These are phyloP conservation scores for Aphelenchoides besseyi DNA, from an alignment of 1,140 invertebrate species.

Conservation along the genomic window DNA sequence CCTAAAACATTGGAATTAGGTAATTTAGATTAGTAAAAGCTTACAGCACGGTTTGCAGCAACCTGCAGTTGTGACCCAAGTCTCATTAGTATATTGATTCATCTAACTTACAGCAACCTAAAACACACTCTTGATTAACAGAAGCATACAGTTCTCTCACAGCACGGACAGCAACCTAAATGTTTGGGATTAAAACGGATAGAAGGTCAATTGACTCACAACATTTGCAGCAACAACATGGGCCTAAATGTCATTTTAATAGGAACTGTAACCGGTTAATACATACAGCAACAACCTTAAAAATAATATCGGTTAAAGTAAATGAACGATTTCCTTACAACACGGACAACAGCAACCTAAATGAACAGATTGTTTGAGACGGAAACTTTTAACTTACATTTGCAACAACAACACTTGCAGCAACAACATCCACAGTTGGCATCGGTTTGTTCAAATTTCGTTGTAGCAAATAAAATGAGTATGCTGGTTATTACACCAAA, in stretches of 20 bases:
- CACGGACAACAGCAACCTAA: slow-evolving; percentile 18
- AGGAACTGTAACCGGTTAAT: not conserved
- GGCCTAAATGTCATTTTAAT: no score
- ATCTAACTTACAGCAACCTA: not conserved
- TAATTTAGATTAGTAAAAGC: not conserved
- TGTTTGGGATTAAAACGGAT: no score
- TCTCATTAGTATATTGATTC: not conserved
- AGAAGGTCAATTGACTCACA: slow-evolving; percentile 24
- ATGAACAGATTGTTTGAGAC: no score
- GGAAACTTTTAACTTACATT: no score
- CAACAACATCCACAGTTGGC: slow-evolving; percentile 10
- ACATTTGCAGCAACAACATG: slow-evolving; percentile 23
- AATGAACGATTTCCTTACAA: not conserved
- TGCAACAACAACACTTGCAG: slow-evolving; percentile 16
- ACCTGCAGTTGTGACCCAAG: not conserved
- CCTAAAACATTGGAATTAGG: not conserved
- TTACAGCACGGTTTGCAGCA: slow-evolving; percentile 22
- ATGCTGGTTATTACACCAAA: not conserved
- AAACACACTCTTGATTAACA: not conserved
- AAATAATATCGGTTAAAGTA: not conserved
- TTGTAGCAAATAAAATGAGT: slow-evolving; percentile 5
- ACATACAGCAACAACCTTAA: not conserved
- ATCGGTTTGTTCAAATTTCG: slow-evolving; percentile 1
- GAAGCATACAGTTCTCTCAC: not conserved
- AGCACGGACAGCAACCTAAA: slow-evolving; percentile 14